phyloP scores from a whole-genome alignment of 30 jellyfish, hydroid and myxozoan species.

The Hydra vulgaris region DNA sequence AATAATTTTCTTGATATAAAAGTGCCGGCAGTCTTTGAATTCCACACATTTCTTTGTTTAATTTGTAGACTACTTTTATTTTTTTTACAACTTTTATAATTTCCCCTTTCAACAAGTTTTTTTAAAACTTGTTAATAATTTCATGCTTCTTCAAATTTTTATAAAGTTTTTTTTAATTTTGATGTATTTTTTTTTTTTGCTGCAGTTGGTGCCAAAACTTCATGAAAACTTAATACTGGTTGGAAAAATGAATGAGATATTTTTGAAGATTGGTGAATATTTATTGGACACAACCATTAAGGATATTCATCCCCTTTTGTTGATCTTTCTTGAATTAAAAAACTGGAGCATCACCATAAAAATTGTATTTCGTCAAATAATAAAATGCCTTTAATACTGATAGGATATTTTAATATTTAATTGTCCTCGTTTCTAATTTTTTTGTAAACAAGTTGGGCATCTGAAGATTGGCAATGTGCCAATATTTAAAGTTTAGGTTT shows the following conservation, averaged over 20 bases:
- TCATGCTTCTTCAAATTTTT: too few species aligned
- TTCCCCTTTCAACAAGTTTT: too few species aligned
- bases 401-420: background rate
- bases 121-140: too few species aligned
- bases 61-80: too few species aligned
- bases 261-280: background rate
- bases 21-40: conserved; percentile 25
- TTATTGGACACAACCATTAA: conserved; percentile 10
- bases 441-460: conserved; percentile 4
- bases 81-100: too few species aligned
- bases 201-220: too few species aligned
- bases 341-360: conserved; percentile 21
- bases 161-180: too few species aligned
- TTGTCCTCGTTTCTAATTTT: conserved; percentile 1
- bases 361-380: too few species aligned
- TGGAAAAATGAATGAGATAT: background rate
- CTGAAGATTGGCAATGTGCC: conserved; percentile 6
- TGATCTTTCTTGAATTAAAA: conserved; percentile 14
- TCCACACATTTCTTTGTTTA: too few species aligned
- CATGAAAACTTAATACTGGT: background rate
- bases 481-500: conserved; percentile 3
- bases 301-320: conserved; percentile 14
- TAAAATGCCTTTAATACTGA: too few species aligned
- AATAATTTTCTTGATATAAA: background rate
- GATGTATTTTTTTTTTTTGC: too few species aligned